Conservation (phyloP, 2,113 vertebrate species). For the Phylloscopus trochilus region DNA sequence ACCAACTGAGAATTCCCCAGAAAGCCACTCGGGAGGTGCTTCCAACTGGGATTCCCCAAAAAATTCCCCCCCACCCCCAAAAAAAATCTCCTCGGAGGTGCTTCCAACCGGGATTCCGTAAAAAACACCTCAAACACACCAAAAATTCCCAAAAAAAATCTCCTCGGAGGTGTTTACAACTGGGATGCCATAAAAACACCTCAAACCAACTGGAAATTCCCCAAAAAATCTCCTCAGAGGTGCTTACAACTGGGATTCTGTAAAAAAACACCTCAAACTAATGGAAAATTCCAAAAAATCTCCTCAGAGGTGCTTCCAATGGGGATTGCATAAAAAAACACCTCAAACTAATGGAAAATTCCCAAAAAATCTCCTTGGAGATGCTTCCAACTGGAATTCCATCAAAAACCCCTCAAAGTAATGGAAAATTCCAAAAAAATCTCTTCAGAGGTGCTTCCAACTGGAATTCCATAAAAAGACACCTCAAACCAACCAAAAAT, state of each 20-base stretch:
- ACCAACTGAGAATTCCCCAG: neutral
- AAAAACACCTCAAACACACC: too few relatives aligned
- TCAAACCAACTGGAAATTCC: neutral
- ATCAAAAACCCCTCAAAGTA: neutral
- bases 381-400: neutral
- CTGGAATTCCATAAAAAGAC: rapidly evolving
- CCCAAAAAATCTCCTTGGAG: neutral
- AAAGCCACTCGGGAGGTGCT: neutral
- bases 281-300: neutral
- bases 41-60: neutral
- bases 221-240: neutral
- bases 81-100: neutral
- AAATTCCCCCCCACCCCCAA: neutral
- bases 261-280: neutral
- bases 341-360: neutral
- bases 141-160: neutral
- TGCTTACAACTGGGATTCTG: too few relatives aligned
- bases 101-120: neutral
- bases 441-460: neutral
- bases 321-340: neutral
- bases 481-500: neutral
- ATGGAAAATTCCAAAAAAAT: rapidly evolving
- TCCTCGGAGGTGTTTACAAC: neutral
- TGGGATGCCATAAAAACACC: neutral
- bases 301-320: rapidly evolving